Conservation (phyloP, 2,113 vertebrate species). For the Poecile atricapillus region DNA sequence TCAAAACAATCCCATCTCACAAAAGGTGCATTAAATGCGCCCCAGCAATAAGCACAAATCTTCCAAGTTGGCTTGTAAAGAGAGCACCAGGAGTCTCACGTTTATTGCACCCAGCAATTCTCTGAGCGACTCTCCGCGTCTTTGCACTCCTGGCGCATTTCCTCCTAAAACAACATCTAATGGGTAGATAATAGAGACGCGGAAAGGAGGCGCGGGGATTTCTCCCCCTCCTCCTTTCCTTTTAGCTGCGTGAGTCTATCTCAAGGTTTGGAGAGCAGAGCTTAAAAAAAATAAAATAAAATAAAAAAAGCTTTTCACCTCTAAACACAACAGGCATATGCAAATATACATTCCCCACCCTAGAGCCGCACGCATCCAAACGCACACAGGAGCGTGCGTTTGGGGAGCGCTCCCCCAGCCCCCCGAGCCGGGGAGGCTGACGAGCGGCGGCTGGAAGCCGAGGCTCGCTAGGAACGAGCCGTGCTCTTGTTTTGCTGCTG, state of each 20-base stretch:
- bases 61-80: slow-evolving; percentile 52
- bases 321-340: neutral
- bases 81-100: slow-evolving; percentile 31
- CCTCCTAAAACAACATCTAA: slow-evolving; percentile 30
- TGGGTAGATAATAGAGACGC: slow-evolving; percentile 23
- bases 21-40: slow-evolving; percentile 66
- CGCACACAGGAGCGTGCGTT: neutral
- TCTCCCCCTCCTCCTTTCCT: neutral
- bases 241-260: neutral
- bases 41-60: slow-evolving; percentile 41
- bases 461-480: neutral
- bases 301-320: neutral
- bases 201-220: neutral
- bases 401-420: neutral
- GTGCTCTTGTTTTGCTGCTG: neutral
- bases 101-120: slow-evolving; percentile 57
- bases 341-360: neutral
- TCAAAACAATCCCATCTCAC: slow-evolving; percentile 64
- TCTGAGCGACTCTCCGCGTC: slow-evolving; percentile 7
- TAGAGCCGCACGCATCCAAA: neutral
- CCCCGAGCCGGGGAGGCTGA: neutral
- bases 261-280: neutral
- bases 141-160: slow-evolving; percentile 46
- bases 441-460: neutral
- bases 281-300: neutral